phyloP scores from a whole-genome alignment of 2,113 vertebrate genomes.

The Coregonus clupeaformis region DNA sequence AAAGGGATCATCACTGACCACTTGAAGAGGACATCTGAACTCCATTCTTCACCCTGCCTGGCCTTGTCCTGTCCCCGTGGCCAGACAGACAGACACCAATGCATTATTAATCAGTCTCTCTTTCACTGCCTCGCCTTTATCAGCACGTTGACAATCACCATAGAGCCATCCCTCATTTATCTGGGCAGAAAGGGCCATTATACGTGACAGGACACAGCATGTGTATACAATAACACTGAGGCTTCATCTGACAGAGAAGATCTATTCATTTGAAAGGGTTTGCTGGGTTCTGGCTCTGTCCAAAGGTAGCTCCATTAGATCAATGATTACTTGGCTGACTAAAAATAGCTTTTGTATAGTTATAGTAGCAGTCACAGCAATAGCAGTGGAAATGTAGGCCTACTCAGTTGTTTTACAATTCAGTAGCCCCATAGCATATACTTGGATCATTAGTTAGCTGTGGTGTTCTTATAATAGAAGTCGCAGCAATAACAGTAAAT shows the following conservation, averaged over 20 bases:
- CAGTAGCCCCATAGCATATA: too few species aligned
- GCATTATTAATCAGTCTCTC: conserved; percentile 70
- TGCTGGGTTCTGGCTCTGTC: neutral
- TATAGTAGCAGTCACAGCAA: too few species aligned
- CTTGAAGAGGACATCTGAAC: conserved; percentile 63
- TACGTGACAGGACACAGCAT: conserved; percentile 26
- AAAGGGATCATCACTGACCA: conserved; percentile 62
- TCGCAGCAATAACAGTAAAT: too few species aligned
- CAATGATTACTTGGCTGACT: neutral
- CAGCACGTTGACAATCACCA: conserved; percentile 48
- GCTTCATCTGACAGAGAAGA: neutral
- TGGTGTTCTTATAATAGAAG: too few species aligned
- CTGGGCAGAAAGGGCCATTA: conserved; percentile 35
- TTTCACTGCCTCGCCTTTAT: conserved; percentile 64
- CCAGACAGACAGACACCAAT: conserved; percentile 69
- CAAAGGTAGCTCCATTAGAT: too few species aligned
- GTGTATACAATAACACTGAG: conserved; percentile 27
- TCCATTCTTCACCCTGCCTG: conserved; percentile 60
- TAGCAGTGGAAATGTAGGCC: too few species aligned
- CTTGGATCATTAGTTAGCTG: too few species aligned
- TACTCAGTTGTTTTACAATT: too few species aligned
- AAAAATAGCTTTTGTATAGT: neutral
- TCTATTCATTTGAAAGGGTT: neutral
- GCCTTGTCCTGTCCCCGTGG: conserved; percentile 44
- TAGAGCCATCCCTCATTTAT: conserved; percentile 51